Conservation (phyloP, 2,113 vertebrate genomes). For the Empidonax alnorum region DNA sequence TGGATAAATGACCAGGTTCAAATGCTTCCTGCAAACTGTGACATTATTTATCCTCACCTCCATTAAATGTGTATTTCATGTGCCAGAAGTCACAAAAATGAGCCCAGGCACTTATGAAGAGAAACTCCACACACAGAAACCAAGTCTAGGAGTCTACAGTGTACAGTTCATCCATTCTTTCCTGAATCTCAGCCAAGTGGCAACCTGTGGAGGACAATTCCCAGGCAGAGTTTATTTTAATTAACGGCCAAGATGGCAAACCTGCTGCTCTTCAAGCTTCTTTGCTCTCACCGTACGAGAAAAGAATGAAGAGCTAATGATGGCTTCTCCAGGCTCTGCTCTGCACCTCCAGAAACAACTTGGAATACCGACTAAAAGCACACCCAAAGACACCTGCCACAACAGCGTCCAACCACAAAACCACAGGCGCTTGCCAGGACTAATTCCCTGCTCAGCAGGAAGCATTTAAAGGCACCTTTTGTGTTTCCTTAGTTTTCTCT, state of each 20-base stretch:
- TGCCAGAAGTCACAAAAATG: background rate
- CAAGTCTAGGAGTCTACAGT: background rate
- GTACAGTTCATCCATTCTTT: background rate
- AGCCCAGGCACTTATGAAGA: background rate
- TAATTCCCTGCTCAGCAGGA: slow-evolving; percentile 21
- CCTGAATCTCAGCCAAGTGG: background rate
- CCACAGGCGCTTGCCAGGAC: background rate
- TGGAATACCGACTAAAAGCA: background rate
- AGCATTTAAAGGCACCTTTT: background rate
- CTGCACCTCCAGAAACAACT: background rate
- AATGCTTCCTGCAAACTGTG: background rate
- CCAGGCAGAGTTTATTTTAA: background rate
- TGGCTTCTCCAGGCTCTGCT: background rate
- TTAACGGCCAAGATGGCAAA: background rate
- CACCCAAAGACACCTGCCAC: slow-evolving; percentile 21
- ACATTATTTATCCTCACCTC: background rate
- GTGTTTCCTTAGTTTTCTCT: background rate
- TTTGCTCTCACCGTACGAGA: background rate
- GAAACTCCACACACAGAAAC: background rate
- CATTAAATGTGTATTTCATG: rapidly evolving
- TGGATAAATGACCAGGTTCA: background rate
- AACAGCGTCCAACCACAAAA: slow-evolving; percentile 20
- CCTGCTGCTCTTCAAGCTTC: background rate
- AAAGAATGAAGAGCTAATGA: background rate
- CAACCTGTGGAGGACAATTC: background rate